Evolutionary conservation across 2,113 vertebrate genomes (phyloP), one percentile per base, ranked within the genome.

Genomic region (Beaufortia kweichowensis): DNA sequence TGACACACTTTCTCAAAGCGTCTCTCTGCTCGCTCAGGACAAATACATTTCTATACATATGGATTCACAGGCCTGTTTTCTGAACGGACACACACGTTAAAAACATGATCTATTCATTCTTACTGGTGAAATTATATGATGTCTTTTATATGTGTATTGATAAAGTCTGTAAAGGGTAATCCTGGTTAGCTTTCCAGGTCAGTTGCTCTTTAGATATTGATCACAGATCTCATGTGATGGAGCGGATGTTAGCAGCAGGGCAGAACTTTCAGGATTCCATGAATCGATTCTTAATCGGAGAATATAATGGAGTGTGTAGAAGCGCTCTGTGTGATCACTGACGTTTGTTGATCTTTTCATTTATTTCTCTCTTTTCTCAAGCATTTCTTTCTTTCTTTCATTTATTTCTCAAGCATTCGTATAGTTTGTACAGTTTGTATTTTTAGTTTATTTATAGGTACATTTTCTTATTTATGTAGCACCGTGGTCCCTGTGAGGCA

Each of bases 131-230:
- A 76, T 78, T 76, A 85, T 84, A 83, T 43, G 23, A 23, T 82
- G n/a, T 8, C 39, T 1, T 48, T 8, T 8, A 84, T 84, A 79
- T 82, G 78, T 71, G 77, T 90, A 89, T 89, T 28, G 88, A 91
- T 86, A 79, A 33, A 70, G 57, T 74, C 82, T 81, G 43, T 46
- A 0, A 78, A 81, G 72, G 79, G 69, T 81, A 67, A 62, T 43
- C 8, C 35, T 80, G 81, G 85, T 78, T 84, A 76, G 77, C 79
- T 85, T 92, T 92, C 85, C 86, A 91, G 92, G 91, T 92, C 90
- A 92, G 81, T 84, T 81, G 60, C 41, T 83, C 63, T 71, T 70
- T 79, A 70, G 43, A 69, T 84, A 92, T 92, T 89, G 89, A 92
- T 84, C 62, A 67, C 62, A 76, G 68, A 70, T 64, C 83, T 78